phyloP scores from a whole-genome alignment of 1,140 invertebrate genomes.

The Cryptotermes secundus region DNA sequence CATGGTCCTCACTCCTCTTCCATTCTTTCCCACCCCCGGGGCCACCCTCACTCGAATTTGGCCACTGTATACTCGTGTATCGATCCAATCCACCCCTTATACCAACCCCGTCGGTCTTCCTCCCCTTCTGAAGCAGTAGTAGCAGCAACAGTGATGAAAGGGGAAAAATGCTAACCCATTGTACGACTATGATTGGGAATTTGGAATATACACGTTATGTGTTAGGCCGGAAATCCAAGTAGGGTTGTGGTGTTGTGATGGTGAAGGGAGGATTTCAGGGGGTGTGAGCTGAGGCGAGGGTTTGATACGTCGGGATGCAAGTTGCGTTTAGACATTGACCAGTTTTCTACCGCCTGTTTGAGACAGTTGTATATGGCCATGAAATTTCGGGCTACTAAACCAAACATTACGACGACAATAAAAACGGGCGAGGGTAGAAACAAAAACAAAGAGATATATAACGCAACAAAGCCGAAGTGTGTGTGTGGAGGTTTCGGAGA shows the following conservation, averaged over 20 bases:
- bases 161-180: slow-evolving; percentile 19
- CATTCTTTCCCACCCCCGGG: not conserved
- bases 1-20: not conserved
- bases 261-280: too few relatives aligned
- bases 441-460: not conserved
- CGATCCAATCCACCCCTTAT: slow-evolving; percentile 9
- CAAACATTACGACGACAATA: not conserved
- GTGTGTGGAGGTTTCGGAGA: not conserved
- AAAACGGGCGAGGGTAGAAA: not conserved
- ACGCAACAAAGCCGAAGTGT: not conserved
- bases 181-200: not conserved
- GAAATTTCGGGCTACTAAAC: not conserved
- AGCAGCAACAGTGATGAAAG: slow-evolving; percentile 11
- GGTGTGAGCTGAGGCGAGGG: too few relatives aligned
- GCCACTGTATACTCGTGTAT: slow-evolving; percentile 18
- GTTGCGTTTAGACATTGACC: not conserved
- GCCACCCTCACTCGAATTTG: slow-evolving; percentile 3
- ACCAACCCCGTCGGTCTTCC: slow-evolving; percentile 9
- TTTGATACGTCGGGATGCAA: not conserved
- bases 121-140: slow-evolving; percentile 1
- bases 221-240: not conserved
- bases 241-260: not conserved
- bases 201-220: not conserved
- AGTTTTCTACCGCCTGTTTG: not conserved
- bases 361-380: slow-evolving; percentile 18